Evolutionary conservation across 2,113 vertebrate species (phyloP).

Genomic region (Neopipo cinnamomea): DNA sequence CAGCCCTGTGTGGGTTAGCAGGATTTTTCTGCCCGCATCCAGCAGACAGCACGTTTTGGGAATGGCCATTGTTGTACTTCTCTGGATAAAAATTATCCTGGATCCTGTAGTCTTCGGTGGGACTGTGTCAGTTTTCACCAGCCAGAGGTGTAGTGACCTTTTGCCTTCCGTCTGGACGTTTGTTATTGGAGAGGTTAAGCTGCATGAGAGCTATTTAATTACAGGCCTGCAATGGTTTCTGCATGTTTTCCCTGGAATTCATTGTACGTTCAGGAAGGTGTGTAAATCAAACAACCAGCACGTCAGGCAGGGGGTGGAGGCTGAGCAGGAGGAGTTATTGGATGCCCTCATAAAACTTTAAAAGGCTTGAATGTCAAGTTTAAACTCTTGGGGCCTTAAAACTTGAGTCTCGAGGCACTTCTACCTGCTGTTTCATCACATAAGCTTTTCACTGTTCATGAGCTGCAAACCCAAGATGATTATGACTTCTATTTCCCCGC

Average conservation of each 20-base stretch:
- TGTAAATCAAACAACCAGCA: slow-evolving; percentile 63
- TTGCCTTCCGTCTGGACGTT: not conserved
- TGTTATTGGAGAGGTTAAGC: not conserved
- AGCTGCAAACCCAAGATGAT: slow-evolving; percentile 70
- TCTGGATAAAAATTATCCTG: not conserved
- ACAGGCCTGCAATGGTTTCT: slow-evolving; percentile 14
- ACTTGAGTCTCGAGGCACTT: slow-evolving; percentile 54
- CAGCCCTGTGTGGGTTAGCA: not conserved
- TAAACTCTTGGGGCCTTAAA: slow-evolving; percentile 62
- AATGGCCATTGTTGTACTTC: not conserved
- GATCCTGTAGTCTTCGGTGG: not conserved
- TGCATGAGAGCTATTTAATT: slow-evolving; percentile 20
- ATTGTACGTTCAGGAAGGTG: not conserved
- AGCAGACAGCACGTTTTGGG: not conserved
- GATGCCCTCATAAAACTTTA: slow-evolving; percentile 71
- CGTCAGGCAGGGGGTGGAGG: slow-evolving; percentile 2
- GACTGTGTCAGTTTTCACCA: not conserved
- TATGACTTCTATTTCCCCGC: slow-evolving; percentile 70
- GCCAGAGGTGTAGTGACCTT: not conserved
- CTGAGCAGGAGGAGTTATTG: slow-evolving; percentile 39
- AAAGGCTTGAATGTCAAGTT: slow-evolving; percentile 61
- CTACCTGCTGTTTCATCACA: slow-evolving; percentile 59
- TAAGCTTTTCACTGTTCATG: slow-evolving; percentile 69
- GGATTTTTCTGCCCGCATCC: not conserved
- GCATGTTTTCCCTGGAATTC: slow-evolving; percentile 31